A percentile compares a stretch with the other conserved stretches of the same genome.
These are phyloP conservation scores for Thera obeliscata DNA, from an alignment of 2,888 invertebrate genomes.

Conservation along the genomic window DNA sequence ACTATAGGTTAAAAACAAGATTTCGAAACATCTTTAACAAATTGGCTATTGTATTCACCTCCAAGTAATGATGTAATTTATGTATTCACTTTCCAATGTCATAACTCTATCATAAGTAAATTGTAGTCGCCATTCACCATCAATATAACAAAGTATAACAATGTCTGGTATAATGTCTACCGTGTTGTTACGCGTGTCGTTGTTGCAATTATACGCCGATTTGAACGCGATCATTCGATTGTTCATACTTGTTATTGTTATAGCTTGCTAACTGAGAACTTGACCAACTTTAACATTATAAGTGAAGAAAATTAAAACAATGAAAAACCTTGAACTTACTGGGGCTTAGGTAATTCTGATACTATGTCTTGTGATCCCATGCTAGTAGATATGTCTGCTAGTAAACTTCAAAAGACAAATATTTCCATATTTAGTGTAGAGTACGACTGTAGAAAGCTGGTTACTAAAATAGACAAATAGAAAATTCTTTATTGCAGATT, in stretches of 20 bases:
- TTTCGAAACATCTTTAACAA: not conserved
- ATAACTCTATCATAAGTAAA: constrained; percentile 15
- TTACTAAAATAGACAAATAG: too few species aligned
- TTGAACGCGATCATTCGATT: constrained; percentile 50
- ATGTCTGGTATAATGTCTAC: not conserved
- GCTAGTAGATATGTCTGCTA: too few species aligned
- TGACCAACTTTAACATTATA: not conserved
- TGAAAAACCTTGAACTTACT: too few species aligned
- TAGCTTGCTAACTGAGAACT: constrained; percentile 23
- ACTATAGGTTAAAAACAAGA: too few species aligned
- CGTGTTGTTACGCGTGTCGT: constrained; percentile 40
- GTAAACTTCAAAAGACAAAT: too few species aligned
- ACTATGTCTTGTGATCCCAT: too few species aligned
- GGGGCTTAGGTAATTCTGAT: too few species aligned
- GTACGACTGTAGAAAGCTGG: too few species aligned
- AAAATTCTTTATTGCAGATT: too few species aligned
- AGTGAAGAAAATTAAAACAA: too few species aligned
- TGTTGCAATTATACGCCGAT: constrained; percentile 61
- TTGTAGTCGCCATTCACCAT: constrained; percentile 1
- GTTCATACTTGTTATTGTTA: constrained; percentile 27
- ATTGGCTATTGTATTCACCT: constrained; percentile 6
- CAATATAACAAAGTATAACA: not conserved
- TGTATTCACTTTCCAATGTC: constrained; percentile 12
- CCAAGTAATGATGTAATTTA: too few species aligned
- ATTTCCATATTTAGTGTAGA: too few species aligned